phyloP scores from a whole-genome alignment of 2,113 vertebrate genomes.

The Diphyllodes magnificus region DNA sequence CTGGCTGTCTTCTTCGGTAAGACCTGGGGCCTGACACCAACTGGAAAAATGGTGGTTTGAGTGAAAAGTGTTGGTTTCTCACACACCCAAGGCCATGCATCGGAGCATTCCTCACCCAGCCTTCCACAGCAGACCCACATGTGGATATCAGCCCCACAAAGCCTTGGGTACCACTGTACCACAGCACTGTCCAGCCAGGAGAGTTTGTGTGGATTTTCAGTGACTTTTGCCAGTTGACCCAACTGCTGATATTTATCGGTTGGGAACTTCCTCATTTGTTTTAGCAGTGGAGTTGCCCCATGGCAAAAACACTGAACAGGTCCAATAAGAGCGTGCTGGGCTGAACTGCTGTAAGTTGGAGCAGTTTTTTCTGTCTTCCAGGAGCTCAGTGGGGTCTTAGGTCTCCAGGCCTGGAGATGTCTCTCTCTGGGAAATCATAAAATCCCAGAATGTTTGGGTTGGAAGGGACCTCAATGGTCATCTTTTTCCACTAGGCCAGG shows the following conservation, averaged over 20 bases:
- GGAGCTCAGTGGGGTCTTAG: background rate
- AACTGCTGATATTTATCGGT: background rate
- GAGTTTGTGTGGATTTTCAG: rapidly evolving
- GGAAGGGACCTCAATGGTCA: background rate
- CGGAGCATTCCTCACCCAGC: rapidly evolving
- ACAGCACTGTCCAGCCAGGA: background rate
- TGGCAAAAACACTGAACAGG: background rate
- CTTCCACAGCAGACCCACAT: background rate
- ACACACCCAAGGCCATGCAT: rapidly evolving
- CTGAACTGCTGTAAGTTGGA: background rate
- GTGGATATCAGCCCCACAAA: background rate
- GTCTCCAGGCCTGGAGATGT: background rate
- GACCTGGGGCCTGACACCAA: rapidly evolving
- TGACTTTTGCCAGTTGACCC: background rate
- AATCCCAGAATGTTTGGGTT: background rate
- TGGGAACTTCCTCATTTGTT: background rate
- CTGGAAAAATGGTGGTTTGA: background rate
- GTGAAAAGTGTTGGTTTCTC: background rate
- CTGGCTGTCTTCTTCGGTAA: slow-evolving; percentile 91
- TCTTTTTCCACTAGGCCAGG: background rate
- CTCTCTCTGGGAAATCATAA: background rate
- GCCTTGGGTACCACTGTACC: background rate
- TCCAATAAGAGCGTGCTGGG: rapidly evolving
- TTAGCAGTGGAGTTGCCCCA: background rate
- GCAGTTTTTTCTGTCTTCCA: background rate